Percentiles rank a stretch among this genome's conserved stretches.
phyloP scores from a whole-genome alignment of 2,113 vertebrate genomes.

The Platichthys stellatus region DNA sequence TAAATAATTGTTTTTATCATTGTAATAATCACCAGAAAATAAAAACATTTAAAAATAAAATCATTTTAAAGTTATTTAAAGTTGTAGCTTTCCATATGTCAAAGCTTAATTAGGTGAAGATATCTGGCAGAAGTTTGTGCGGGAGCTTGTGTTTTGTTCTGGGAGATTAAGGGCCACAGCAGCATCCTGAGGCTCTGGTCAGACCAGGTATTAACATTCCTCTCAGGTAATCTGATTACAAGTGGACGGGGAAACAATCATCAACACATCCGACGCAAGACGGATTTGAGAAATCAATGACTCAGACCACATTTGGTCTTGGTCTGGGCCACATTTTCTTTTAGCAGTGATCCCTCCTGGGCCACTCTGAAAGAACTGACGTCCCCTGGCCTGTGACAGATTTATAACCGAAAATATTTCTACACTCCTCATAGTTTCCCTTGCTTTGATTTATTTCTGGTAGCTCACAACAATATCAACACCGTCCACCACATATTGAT shows the following conservation, averaged over 20 bases:
- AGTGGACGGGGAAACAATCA: background rate
- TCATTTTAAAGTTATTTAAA: no score
- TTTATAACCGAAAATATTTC: background rate
- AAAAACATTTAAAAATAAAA: no score
- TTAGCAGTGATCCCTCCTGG: background rate
- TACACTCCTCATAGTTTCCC: background rate
- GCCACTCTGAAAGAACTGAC: background rate
- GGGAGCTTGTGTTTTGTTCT: no score
- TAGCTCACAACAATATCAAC: background rate
- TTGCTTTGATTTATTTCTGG: background rate
- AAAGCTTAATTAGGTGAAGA: no score
- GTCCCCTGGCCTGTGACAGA: background rate
- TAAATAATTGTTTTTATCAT: no score
- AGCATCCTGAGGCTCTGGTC: background rate
- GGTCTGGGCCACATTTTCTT: background rate
- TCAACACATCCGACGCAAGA: background rate
- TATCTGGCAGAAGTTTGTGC: no score
- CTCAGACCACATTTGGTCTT: background rate
- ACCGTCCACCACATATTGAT: background rate
- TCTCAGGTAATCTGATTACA: background rate
- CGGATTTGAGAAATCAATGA: background rate
- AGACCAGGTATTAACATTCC: background rate
- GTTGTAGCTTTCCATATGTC: no score
- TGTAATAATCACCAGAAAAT: no score
- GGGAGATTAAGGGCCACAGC: no score